phyloP scores from a whole-genome alignment of 30 jellyfish, hydroid and myxozoan genomes.

The Aurelia sp. region DNA sequence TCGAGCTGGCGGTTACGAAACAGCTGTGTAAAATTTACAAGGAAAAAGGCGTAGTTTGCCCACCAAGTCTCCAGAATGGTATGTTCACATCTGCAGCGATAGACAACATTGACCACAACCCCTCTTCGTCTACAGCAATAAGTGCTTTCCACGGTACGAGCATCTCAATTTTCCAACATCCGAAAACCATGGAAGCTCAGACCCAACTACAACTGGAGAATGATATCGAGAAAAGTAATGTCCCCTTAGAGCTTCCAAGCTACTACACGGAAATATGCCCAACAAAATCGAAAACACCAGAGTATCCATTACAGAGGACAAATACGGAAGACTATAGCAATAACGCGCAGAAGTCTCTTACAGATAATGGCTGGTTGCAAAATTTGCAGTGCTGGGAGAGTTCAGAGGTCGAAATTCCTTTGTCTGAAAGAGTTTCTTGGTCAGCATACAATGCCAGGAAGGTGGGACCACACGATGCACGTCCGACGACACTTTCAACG shows the following conservation, averaged over 20 bases:
- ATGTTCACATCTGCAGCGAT: too few species aligned
- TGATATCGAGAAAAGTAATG: not conserved
- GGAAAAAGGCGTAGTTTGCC: too few species aligned
- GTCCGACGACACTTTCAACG: slow-evolving; percentile 18
- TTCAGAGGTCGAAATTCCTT: not conserved
- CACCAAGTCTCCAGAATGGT: too few species aligned
- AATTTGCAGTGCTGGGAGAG: not conserved
- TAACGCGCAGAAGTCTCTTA: not conserved
- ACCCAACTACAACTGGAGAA: not conserved
- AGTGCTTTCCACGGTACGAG: too few species aligned
- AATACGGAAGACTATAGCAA: not conserved
- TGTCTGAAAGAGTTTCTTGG: slow-evolving; percentile 29
- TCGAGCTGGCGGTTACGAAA: too few species aligned
- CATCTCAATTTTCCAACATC: too few species aligned
- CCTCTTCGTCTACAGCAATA: too few species aligned
- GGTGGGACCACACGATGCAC: slow-evolving; percentile 3
- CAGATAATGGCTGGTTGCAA: slow-evolving; percentile 12
- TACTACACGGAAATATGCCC: slow-evolving; percentile 4
- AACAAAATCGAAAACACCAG: too few species aligned
- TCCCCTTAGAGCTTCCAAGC: slow-evolving; percentile 2
- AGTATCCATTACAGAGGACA: too few species aligned
- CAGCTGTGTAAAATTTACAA: too few species aligned
- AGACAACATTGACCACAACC: too few species aligned
- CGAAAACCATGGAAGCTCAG: too few species aligned
- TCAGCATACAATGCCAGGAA: slow-evolving; percentile 28